A percentile compares a stretch with the other conserved stretches of the same genome.
Evolutionary conservation across 2,888 invertebrate species (phyloP).

Genomic region (Noctua pronuba): DNA sequence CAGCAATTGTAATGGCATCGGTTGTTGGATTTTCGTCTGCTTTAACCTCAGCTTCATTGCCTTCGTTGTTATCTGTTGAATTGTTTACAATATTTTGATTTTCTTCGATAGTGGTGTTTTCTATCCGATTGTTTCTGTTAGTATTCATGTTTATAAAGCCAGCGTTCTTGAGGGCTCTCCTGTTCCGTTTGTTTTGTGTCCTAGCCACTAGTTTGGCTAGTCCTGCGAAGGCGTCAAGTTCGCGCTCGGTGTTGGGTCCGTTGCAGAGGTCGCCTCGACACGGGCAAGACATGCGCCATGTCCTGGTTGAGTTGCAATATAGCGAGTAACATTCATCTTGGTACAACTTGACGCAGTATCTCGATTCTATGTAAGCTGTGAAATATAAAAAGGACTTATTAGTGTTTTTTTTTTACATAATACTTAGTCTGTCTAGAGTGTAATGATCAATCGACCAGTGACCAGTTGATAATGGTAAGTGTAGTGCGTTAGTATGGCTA

Average conservation of each 20-base stretch:
- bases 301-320: constrained; percentile 84
- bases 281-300: constrained; percentile 86
- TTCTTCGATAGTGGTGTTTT: constrained; percentile 54
- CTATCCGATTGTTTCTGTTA: constrained; percentile 54
- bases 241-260: constrained; percentile 81
- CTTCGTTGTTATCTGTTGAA: constrained; percentile 27
- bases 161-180: constrained; percentile 64
- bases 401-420: neutral
- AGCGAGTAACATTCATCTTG: constrained; percentile 87
- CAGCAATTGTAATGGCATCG: constrained; percentile 1
- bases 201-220: constrained; percentile 72
- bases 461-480: neutral
- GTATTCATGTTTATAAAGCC: constrained; percentile 58
- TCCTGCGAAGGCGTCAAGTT: constrained; percentile 79
- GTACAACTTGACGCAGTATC: constrained; percentile 85
- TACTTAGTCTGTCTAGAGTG: neutral
- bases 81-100: constrained; percentile 38
- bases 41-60: constrained; percentile 15
- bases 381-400: constrained; percentile 41
- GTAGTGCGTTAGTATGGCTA: neutral
- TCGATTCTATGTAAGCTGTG: constrained; percentile 84
- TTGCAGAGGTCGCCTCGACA: constrained; percentile 87
- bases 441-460: neutral
- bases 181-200: constrained; percentile 68
- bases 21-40: constrained; percentile 24